Percentiles rank a stretch among this genome's conserved stretches.
These are phyloP conservation scores for Polypterus bichir DNA, from an alignment of 2,113 vertebrate genomes.

Conservation along the genomic window DNA sequence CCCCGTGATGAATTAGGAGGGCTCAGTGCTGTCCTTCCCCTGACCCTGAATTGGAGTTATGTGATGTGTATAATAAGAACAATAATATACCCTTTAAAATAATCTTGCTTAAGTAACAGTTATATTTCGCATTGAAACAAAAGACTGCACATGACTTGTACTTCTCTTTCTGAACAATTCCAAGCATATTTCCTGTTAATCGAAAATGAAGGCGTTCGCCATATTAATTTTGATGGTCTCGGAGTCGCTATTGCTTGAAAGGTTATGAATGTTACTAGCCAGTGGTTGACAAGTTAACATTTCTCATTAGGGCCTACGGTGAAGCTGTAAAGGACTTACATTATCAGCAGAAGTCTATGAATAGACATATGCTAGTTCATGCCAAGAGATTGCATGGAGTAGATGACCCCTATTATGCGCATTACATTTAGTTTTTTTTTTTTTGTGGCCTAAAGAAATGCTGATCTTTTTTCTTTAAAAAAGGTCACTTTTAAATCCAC, in stretches of 20 bases:
- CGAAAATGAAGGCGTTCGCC: no score
- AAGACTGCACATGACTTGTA: no score
- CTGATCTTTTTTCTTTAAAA: not conserved
- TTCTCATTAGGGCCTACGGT: not conserved
- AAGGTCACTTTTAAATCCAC: slow-evolving; percentile 5
- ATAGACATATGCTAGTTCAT: slow-evolving; percentile 1
- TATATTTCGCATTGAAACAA: no score
- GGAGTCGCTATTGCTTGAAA: not conserved
- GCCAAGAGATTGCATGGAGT: not conserved
- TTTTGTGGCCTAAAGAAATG: not conserved
- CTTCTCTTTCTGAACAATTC: no score
- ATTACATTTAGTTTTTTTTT: not conserved
- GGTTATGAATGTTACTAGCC: not conserved
- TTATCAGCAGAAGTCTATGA: slow-evolving; percentile 1
- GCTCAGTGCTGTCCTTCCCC: no score
- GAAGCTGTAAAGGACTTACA: not conserved
- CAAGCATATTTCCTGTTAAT: no score
- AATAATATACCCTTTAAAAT: no score
- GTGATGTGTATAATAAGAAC: no score
- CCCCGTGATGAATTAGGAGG: no score
- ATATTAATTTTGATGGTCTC: no score
- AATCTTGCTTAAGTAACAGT: no score
- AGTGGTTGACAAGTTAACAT: not conserved
- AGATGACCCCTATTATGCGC: not conserved
- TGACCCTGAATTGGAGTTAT: no score